phyloP scores from a whole-genome alignment of 92 coral and sea anemone species.

The Zoanthus gigantus region DNA sequence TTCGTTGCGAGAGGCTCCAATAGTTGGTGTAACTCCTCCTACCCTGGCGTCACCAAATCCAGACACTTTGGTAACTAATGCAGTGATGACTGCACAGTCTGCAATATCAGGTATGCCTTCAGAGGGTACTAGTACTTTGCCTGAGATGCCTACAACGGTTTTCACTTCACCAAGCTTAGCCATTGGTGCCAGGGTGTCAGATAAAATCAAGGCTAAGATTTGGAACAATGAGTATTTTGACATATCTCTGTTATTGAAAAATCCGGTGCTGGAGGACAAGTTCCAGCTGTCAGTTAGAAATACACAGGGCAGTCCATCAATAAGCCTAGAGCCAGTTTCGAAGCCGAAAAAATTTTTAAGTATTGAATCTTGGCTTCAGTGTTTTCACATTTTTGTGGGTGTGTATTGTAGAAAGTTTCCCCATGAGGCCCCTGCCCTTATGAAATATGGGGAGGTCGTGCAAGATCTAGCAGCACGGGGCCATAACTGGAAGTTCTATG shows the following conservation, averaged over 20 bases:
- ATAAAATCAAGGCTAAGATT: constrained; percentile 36
- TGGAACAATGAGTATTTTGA: constrained; percentile 59
- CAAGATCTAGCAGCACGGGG: constrained; percentile 68
- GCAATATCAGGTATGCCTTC: not conserved
- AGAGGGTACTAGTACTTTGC: not conserved
- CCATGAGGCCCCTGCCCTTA: constrained; percentile 66
- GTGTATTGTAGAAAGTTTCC: constrained; percentile 54
- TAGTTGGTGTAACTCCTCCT: too few relatives aligned
- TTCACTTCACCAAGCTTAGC: constrained; percentile 41
- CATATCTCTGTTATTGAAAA: constrained; percentile 21
- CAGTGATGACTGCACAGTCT: too few relatives aligned
- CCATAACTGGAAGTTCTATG: constrained; percentile 66
- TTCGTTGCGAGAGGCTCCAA: too few relatives aligned
- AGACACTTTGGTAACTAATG: too few relatives aligned
- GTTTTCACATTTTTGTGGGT: constrained; percentile 59
- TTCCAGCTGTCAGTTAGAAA: constrained; percentile 43
- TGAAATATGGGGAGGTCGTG: constrained; percentile 68
- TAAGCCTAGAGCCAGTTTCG: constrained; percentile 48
- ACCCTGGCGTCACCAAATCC: too few relatives aligned
- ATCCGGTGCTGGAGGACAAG: constrained; percentile 20
- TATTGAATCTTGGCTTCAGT: constrained; percentile 47
- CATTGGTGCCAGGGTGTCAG: constrained; percentile 34
- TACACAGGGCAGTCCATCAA: constrained; percentile 47
- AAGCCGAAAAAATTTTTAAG: constrained; percentile 37
- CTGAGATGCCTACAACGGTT: not conserved